Percentiles rank a stretch among this genome's conserved stretches.
Conservation (phyloP, 2,888 invertebrate species). For the Hermaeophaga mercurialis region DNA sequence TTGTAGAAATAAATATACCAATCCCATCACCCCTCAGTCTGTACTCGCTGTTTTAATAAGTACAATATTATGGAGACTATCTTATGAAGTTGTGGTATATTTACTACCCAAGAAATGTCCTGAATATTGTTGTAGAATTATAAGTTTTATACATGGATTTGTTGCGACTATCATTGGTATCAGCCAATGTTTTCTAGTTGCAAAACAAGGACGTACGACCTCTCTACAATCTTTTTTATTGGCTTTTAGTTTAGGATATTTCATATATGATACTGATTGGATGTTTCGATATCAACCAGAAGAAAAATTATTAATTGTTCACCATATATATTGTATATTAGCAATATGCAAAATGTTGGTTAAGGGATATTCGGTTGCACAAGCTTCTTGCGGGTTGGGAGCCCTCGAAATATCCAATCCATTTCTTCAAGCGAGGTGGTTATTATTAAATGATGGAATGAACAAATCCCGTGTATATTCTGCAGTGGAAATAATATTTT, state of each 20-base stretch:
- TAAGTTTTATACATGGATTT: constrained; percentile 50
- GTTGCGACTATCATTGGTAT: constrained; percentile 47
- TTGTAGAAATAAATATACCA: too few species aligned
- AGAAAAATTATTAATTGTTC: constrained; percentile 60
- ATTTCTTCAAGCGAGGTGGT: constrained; percentile 67
- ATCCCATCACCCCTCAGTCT: too few species aligned
- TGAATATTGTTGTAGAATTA: constrained; percentile 48
- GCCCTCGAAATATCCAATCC: constrained; percentile 68
- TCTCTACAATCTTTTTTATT: constrained; percentile 55
- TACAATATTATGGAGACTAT: constrained; percentile 41
- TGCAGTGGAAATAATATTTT: constrained; percentile 60
- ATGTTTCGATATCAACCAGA: constrained; percentile 34
- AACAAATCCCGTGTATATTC: constrained; percentile 57
- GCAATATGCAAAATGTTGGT: constrained; percentile 62
- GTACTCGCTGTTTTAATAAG: too few species aligned
- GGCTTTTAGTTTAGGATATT: constrained; percentile 67
- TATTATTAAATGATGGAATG: constrained; percentile 61
- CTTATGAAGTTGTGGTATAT: constrained; percentile 37
- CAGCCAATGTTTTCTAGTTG: constrained; percentile 51
- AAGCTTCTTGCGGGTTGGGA: constrained; percentile 62
- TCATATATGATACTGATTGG: constrained; percentile 67
- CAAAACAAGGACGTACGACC: constrained; percentile 47
- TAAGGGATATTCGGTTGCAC: constrained; percentile 60
- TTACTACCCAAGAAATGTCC: constrained; percentile 39
- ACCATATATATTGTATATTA: constrained; percentile 61